Percentiles rank a stretch among this genome's conserved stretches.
Evolutionary conservation across 2,113 vertebrate species (phyloP).

Genomic region (Cromileptes altivelis): DNA sequence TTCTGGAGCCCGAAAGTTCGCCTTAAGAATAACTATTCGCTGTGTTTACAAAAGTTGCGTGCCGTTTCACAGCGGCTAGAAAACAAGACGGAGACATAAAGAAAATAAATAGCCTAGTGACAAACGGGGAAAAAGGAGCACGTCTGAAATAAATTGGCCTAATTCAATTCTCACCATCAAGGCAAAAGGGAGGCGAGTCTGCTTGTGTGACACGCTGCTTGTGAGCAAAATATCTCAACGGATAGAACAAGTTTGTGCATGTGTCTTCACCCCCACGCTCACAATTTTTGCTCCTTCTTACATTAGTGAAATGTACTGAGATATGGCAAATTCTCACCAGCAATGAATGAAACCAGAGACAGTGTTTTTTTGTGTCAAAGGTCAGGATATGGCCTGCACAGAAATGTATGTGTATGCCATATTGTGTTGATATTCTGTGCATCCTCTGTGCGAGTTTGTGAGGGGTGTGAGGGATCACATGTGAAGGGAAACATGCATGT

Average conservation of each 20-base stretch:
- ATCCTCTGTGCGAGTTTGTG: not conserved
- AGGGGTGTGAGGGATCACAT: conserved; percentile 19
- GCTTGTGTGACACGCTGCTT: not conserved
- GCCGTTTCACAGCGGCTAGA: not conserved
- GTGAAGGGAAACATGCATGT: conserved; percentile 22
- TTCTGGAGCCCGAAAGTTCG: conserved; percentile 52
- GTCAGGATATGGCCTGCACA: conserved; percentile 7
- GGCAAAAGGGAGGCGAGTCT: not conserved
- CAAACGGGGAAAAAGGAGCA: not conserved
- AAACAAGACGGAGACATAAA: not conserved
- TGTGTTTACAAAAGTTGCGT: conserved; percentile 49
- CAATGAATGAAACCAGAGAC: not conserved
- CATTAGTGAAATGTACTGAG: not conserved
- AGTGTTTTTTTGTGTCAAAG: not conserved
- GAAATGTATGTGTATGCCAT: not conserved
- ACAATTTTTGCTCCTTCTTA: not conserved
- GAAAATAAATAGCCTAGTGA: not conserved
- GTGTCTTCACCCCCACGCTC: not conserved
- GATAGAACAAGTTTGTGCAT: conserved; percentile 17
- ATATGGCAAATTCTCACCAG: not conserved
- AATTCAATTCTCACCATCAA: not conserved
- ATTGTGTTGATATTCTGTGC: conserved; percentile 4
- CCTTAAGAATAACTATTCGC: conserved; percentile 56
- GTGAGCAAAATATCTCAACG: not conserved
- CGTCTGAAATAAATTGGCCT: not conserved